These are phyloP conservation scores for Formicarius rufipectus DNA, from an alignment of 2,113 vertebrate genomes.

Conservation along the genomic window DNA sequence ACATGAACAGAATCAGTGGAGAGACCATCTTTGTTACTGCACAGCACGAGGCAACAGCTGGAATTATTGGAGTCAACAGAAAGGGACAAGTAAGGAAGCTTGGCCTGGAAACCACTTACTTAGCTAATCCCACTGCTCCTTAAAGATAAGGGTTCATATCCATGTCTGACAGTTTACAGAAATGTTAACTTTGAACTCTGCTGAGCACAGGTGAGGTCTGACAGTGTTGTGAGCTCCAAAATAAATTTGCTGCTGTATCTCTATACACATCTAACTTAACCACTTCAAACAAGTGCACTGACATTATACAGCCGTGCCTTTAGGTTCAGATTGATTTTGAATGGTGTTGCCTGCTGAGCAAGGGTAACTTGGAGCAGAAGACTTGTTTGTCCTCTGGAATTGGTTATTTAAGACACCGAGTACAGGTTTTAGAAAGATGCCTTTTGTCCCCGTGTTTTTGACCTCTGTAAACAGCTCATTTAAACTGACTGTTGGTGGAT, in stretches of 20 bases:
- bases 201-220: not conserved
- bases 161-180: not conserved
- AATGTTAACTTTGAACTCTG: not conserved
- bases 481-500: not conserved
- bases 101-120: not conserved
- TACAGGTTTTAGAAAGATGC: not conserved
- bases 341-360: not conserved
- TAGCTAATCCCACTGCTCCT: not conserved
- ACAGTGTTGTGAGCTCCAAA: not conserved
- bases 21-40: constrained; percentile 99
- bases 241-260: not conserved
- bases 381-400: not conserved
- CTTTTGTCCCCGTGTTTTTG: not conserved
- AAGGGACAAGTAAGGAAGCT: constrained; percentile 91
- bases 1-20: constrained; percentile 98
- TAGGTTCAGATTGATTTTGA: not conserved
- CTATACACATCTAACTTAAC: not conserved
- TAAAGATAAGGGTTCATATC: not conserved
- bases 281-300: not conserved
- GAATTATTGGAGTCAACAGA: constrained; percentile 98
- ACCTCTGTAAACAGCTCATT: not conserved
- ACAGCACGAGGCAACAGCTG: constrained; percentile 95
- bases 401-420: not conserved
- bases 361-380: not conserved
- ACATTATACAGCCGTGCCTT: not conserved